Conservation (phyloP, 2,888 invertebrate genomes). For the Alentia gelatinosa region DNA sequence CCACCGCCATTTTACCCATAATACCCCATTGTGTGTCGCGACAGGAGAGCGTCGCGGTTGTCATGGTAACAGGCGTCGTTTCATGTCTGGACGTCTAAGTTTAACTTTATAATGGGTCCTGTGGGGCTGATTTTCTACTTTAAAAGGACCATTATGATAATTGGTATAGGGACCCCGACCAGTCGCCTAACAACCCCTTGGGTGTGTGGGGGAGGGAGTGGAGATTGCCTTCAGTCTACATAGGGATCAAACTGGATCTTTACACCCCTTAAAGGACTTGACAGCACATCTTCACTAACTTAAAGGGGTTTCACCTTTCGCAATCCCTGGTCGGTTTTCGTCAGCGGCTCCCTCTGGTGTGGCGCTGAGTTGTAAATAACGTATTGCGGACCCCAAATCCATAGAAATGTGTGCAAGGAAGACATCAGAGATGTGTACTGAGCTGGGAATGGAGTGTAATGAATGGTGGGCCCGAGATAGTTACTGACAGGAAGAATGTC, state of each 20-base stretch:
- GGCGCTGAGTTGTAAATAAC: no score
- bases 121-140: neutral
- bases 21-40: neutral
- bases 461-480: no score
- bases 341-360: no score
- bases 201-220: neutral
- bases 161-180: no score
- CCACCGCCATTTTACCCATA: neutral
- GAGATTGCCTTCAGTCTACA: neutral
- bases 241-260: neutral
- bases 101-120: neutral
- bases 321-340: no score
- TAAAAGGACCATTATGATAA: neutral
- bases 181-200: no score
- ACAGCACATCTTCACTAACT: neutral
- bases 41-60: slow-evolving; percentile 27
- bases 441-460: no score
- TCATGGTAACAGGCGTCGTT: neutral
- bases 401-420: no score
- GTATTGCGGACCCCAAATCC: no score
- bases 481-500: no score
- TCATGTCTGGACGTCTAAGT: slow-evolving; percentile 5
- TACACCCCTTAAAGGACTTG: neutral
- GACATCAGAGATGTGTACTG: no score
- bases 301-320: no score